phyloP scores from a whole-genome alignment of 2,888 invertebrate genomes.

The Argyresthia albistria region DNA sequence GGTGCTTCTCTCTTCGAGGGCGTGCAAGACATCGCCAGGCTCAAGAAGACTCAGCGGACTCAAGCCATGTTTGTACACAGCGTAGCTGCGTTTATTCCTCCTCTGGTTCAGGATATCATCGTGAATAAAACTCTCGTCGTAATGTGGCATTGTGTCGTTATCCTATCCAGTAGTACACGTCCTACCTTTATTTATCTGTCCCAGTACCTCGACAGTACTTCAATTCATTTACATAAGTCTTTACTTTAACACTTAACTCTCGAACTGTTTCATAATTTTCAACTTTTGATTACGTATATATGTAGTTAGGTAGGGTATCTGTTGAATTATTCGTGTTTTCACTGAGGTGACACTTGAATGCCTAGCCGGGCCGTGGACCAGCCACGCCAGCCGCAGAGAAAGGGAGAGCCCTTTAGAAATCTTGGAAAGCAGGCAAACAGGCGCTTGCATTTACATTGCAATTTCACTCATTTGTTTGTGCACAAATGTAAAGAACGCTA shows the following conservation, averaged over 20 bases:
- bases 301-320: not conserved
- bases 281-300: not conserved
- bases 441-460: slow-evolving; percentile 19
- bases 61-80: slow-evolving; percentile 60
- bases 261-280: not conserved
- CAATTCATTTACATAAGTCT: not conserved
- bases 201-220: not conserved
- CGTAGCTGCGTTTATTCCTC: slow-evolving; percentile 64
- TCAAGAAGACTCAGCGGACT: slow-evolving; percentile 41
- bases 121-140: slow-evolving; percentile 65
- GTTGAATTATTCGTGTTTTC: not conserved
- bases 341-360: not conserved
- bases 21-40: slow-evolving; percentile 41
- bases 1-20: slow-evolving; percentile 49
- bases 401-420: slow-evolving; percentile 55
- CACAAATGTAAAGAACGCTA: not conserved
- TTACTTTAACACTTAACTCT: not conserved
- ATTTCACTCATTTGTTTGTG: slow-evolving; percentile 14
- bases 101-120: slow-evolving; percentile 63
- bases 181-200: too few species aligned
- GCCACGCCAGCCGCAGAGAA: slow-evolving; percentile 32
- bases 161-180: not conserved
- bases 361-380: slow-evolving; percentile 19
- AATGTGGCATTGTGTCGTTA: slow-evolving; percentile 54
- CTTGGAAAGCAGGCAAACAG: slow-evolving; percentile 41